Conservation (phyloP, 1,140 invertebrate genomes). For the Cydia splendana region DNA sequence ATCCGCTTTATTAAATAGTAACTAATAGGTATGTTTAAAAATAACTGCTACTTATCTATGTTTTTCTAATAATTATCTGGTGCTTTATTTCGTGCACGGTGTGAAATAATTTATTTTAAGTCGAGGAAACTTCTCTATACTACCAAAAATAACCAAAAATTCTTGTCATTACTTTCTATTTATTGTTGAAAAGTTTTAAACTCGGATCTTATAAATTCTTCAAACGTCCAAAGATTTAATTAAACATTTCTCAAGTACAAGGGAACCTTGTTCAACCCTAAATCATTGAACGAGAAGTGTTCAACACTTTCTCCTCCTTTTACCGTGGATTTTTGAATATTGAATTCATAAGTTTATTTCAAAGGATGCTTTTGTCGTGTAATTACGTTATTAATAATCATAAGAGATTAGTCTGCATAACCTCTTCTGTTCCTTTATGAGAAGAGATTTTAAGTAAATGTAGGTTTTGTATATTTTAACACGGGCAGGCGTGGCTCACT, state of each 20-base stretch:
- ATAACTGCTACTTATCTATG: no score
- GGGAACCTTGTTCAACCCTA: neutral
- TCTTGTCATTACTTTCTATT: neutral
- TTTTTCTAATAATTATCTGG: no score
- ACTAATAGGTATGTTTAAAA: no score
- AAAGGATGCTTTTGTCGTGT: neutral
- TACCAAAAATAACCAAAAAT: neutral
- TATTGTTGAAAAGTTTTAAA: neutral
- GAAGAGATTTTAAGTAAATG: no score
- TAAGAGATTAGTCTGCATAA: no score
- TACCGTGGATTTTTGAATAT: neutral
- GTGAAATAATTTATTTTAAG: no score
- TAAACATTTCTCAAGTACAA: slow-evolving; percentile 7
- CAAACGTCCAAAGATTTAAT: neutral
- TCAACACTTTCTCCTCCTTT: neutral
- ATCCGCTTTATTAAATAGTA: no score
- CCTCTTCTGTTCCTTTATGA: no score
- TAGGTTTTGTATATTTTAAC: no score
- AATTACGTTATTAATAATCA: neutral
- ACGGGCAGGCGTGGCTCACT: no score
- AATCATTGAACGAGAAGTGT: neutral
- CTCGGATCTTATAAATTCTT: neutral
- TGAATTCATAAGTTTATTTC: slow-evolving; percentile 1
- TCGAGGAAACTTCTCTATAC: no score
- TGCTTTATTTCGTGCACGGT: no score